Evolutionary conservation across 2,888 invertebrate genomes (phyloP).

Genomic region (Adineta ricciae): DNA sequence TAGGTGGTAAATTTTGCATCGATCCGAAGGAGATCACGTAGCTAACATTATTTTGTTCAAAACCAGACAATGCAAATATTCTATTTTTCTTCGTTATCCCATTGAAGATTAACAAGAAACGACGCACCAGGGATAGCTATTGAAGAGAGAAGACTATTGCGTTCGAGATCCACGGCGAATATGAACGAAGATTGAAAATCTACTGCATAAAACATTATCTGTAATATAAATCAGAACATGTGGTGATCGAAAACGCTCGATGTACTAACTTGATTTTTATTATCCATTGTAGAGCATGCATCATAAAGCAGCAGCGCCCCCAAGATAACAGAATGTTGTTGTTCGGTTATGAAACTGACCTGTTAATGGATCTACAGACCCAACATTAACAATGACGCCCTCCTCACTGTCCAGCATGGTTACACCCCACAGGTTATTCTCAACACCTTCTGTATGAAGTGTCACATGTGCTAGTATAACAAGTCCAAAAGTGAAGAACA

Average conservation of each 20-base stretch:
- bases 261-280: neutral
- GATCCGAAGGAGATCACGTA: neutral
- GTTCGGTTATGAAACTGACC: neutral
- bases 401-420: neutral
- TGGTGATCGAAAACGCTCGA: too few relatives aligned
- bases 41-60: neutral
- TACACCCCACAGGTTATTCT: neutral
- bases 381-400: neutral
- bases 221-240: neutral
- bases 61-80: neutral
- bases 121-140: neutral
- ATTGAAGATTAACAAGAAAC: neutral
- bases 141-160: neutral
- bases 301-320: neutral
- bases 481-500: neutral
- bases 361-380: neutral
- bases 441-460: neutral
- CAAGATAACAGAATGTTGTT: neutral
- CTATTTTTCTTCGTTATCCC: neutral
- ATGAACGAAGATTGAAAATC: neutral
- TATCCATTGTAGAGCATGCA: neutral
- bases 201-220: neutral
- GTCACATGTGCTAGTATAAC: neutral
- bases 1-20: neutral
- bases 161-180: neutral